These are phyloP conservation scores for Centropristis striata DNA, from an alignment of 2,113 vertebrate genomes.

Conservation along the genomic window DNA sequence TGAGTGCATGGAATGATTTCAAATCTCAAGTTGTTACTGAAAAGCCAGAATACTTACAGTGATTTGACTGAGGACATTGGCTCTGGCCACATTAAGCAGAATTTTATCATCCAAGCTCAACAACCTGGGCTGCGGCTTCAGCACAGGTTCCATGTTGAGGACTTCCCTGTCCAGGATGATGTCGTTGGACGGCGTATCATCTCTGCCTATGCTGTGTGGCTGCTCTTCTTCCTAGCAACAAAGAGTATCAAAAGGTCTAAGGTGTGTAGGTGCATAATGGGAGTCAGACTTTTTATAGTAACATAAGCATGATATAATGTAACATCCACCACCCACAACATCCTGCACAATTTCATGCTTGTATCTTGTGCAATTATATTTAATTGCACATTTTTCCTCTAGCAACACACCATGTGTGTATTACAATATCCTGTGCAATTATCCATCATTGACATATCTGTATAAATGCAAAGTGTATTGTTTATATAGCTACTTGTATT, in stretches of 20 bases:
- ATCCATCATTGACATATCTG: no score
- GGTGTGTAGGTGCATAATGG: neutral
- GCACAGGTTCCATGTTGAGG: conserved; percentile 85
- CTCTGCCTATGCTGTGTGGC: neutral
- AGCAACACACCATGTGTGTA: no score
- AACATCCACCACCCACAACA: no score
- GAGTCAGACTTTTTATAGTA: no score
- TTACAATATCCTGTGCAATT: no score
- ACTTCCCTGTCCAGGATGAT: conserved; percentile 80
- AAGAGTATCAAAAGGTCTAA: conserved; percentile 11
- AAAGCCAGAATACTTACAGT: conserved; percentile 78
- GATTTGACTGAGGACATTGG: conserved; percentile 88
- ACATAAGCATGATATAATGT: no score
- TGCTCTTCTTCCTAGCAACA: conserved; percentile 62
- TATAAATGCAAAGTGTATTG: no score
- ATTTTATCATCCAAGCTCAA: conserved; percentile 86
- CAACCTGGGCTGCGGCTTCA: conserved; percentile 84
- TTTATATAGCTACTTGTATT: no score
- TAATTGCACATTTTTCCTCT: no score
- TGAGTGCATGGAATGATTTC: neutral
- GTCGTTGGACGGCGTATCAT: conserved; percentile 39
- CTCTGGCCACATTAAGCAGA: conserved; percentile 83
- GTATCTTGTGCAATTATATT: no score
- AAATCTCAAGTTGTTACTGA: conserved; percentile 1
- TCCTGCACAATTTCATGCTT: no score